Base-by-base conservation (phyloP, 2,113 vertebrate genomes). In the Caretta caretta region DNA sequence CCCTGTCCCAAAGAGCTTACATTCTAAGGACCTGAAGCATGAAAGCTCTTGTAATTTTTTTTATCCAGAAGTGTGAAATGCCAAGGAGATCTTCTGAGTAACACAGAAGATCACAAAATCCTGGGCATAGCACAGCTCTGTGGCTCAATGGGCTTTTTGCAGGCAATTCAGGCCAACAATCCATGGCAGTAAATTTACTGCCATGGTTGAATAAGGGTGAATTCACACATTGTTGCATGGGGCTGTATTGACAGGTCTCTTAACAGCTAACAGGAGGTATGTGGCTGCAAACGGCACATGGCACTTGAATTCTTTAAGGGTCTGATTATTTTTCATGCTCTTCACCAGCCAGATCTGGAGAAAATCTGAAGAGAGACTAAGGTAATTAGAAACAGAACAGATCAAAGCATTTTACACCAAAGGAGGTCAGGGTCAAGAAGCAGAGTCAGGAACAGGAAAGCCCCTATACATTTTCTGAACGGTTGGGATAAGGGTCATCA, bases 241-340 rank as follows among this genome's bases (percentile, higher is more conserved):
- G 89, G 93, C 62, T 80, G 79, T 51, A 48, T 48, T 93, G 92
- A 57, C 80, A 94, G 78, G 62, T 79, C 79, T 88, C 88, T 91
- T 95, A 95, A 92, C 94, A 92, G 69, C 79, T 29, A 93, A 88
- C 65, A 95, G 79, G 84, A 90, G 65, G 95, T 85, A 87, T 87
- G 92, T 1, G 46, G 82, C 91, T 89, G 92, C 83, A 49, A 59
- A 96, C 31, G 79, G 79, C 81, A 96, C 10, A 3, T 22, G 92
- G 57, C 82, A 88, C 87, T 85, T 93, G 79, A 94, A 93, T 97
- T 91, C 94, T 93, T 92, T 90, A 91, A 95, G 80, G 90, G 95
- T 75, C 57, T 91, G 78, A 85, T 88, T 91, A 42, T 92, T 92
- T 95, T 85, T 97, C 90, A 87, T 83, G 92, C 35, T 5, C 50